Evolutionary conservation across 2,113 vertebrate genomes (phyloP).

Genomic region (Semnornis frantzii): DNA sequence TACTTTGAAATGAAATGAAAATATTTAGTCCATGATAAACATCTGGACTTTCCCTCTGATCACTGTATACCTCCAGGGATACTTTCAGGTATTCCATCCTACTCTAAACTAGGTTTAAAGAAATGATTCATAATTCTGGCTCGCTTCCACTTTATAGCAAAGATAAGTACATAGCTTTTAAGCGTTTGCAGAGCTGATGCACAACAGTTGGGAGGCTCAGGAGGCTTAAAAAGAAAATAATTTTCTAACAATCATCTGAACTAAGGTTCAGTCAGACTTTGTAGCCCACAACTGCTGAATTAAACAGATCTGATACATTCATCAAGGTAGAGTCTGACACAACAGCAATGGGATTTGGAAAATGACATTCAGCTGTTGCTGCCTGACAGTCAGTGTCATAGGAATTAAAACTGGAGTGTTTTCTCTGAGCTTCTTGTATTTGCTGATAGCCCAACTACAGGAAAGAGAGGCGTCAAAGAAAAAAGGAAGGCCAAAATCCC

Average conservation of each 20-base stretch:
- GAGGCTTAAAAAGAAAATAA: neutral
- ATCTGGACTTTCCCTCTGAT: slow-evolving; percentile 18
- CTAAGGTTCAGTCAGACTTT: neutral
- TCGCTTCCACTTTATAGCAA: neutral
- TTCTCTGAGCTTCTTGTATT: neutral
- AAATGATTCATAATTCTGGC: neutral
- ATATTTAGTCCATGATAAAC: neutral
- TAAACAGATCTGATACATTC: neutral
- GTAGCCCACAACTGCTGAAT: neutral
- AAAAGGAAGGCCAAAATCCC: slow-evolving; percentile 31
- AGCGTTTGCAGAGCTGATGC: neutral
- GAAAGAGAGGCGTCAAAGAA: slow-evolving; percentile 7
- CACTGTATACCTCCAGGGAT: neutral
- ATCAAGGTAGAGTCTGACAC: neutral
- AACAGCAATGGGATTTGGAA: neutral
- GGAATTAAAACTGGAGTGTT: neutral
- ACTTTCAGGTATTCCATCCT: neutral
- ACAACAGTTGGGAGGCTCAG: neutral
- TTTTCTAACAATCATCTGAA: neutral
- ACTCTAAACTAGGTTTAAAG: neutral
- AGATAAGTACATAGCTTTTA: neutral
- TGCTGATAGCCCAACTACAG: slow-evolving; percentile 2
- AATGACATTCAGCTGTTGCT: neutral
- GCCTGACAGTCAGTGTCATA: neutral
- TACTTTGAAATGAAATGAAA: neutral